Evolutionary conservation across 2,113 vertebrate species (phyloP).

Genomic region (Callipepla squamata): DNA sequence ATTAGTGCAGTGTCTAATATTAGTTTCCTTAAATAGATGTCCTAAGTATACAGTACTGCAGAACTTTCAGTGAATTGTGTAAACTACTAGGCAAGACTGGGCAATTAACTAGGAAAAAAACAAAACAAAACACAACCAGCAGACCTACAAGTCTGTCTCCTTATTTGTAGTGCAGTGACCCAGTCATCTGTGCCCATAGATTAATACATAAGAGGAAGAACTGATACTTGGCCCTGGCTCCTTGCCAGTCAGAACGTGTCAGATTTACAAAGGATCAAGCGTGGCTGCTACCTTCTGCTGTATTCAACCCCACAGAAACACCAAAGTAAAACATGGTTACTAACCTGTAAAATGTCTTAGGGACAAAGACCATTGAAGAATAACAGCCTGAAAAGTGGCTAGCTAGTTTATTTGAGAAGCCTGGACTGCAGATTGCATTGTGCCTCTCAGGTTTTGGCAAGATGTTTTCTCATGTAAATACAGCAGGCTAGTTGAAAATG

Average conservation of each 20-base stretch:
- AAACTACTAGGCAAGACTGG: neutral
- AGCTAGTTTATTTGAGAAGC: neutral
- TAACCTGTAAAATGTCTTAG: neutral
- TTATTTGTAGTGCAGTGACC: neutral
- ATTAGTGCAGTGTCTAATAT: neutral
- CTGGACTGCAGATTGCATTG: neutral
- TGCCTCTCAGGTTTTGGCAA: neutral
- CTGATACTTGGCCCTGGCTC: neutral
- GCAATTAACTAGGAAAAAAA: neutral
- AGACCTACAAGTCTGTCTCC: neutral
- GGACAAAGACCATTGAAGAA: neutral
- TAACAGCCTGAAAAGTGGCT: neutral
- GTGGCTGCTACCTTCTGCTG: neutral
- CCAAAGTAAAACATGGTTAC: neutral
- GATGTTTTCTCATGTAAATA: neutral
- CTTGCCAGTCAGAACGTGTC: neutral
- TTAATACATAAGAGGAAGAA: neutral
- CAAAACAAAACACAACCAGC: accelerated
- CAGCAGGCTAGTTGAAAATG: neutral
- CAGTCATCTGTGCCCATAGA: neutral
- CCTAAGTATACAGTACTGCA: neutral
- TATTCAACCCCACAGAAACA: neutral
- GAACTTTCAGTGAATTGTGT: neutral
- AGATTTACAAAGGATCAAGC: neutral
- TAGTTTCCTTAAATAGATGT: neutral